A percentile compares a stretch with the other conserved stretches of the same genome.
These are phyloP conservation scores for Orchesella flavescens DNA, from an alignment of 2,888 invertebrate species.

Conservation along the genomic window DNA sequence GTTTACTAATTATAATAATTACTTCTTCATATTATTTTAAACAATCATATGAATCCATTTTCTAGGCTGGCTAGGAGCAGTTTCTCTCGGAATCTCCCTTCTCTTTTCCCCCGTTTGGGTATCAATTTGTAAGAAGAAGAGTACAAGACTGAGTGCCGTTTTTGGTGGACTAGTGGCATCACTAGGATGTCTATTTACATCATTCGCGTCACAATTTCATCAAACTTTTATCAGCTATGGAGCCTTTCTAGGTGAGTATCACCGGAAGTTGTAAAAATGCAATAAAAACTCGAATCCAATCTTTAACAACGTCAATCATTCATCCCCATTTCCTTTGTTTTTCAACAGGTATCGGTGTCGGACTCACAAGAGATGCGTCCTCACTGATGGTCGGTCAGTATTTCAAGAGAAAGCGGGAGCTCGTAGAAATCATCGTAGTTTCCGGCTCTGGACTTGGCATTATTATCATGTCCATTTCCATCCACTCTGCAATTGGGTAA, in stretches of 20 bases:
- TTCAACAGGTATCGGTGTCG: constrained; percentile 83
- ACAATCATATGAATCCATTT: too few species aligned
- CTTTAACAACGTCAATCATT: too few species aligned
- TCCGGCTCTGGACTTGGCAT: constrained; percentile 87
- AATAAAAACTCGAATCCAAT: too few species aligned
- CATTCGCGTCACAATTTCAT: constrained; percentile 76
- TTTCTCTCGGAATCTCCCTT: constrained; percentile 85
- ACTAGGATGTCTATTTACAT: constrained; percentile 79
- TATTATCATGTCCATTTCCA: constrained; percentile 59
- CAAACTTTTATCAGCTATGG: constrained; percentile 76
- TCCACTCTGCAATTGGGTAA: constrained; percentile 64
- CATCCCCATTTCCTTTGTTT: too few species aligned
- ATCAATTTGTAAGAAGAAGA: constrained; percentile 80
- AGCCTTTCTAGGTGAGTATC: constrained; percentile 73
- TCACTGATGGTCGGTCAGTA: constrained; percentile 93
- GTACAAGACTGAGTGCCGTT: constrained; percentile 78
- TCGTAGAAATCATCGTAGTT: constrained; percentile 90
- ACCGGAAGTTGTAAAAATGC: constrained; percentile 35
- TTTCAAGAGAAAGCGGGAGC: constrained; percentile 87
- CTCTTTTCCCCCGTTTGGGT: constrained; percentile 88
- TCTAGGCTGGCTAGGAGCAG: constrained; percentile 86
- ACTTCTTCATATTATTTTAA: too few species aligned
- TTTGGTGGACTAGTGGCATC: constrained; percentile 72
- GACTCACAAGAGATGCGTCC: constrained; percentile 88
- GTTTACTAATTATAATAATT: too few species aligned